Evolutionary conservation across 2,888 invertebrate genomes (phyloP).

Genomic region (Cremastinae sp.): DNA sequence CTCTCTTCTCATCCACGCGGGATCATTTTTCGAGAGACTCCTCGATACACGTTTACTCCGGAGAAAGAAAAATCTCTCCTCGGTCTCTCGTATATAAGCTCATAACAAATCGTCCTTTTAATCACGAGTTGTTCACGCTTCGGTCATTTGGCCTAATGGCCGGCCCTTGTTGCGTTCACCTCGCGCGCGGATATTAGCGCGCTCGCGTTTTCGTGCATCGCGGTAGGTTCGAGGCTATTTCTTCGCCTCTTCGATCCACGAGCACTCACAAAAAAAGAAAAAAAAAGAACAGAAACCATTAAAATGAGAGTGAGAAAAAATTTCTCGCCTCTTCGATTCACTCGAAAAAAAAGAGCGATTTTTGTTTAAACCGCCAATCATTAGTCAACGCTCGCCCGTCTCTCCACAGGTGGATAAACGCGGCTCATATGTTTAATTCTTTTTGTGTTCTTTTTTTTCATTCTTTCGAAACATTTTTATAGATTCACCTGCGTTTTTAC

Average conservation of each 20-base stretch:
- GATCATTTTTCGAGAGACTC: conserved; percentile 1
- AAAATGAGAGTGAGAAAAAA: conserved; percentile 45
- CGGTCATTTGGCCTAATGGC: conserved; percentile 73
- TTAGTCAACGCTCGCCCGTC: conserved; percentile 71
- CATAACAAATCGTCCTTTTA: conserved; percentile 78
- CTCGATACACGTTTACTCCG: not conserved
- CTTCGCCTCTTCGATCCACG: conserved; percentile 53
- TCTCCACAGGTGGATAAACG: conserved; percentile 62
- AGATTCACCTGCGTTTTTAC: too few relatives aligned
- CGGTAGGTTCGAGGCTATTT: conserved; percentile 65
- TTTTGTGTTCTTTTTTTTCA: not conserved
- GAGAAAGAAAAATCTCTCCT: conserved; percentile 5
- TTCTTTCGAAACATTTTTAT: too few relatives aligned
- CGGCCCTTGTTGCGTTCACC: conserved; percentile 69
- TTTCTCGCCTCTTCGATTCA: conserved; percentile 13
- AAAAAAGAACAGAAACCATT: conserved; percentile 55
- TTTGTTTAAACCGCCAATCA: conserved; percentile 72
- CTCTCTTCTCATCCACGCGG: not conserved
- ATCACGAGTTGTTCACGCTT: conserved; percentile 75
- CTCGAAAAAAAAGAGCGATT: conserved; percentile 42
- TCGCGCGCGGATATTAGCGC: not conserved
- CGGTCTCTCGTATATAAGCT: conserved; percentile 12
- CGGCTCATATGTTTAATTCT: not conserved
- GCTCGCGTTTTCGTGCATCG: conserved; percentile 14
- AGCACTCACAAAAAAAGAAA: conserved; percentile 1